Base-by-base conservation (phyloP, 2,888 invertebrate species). In the Dynastes grantii region DNA sequence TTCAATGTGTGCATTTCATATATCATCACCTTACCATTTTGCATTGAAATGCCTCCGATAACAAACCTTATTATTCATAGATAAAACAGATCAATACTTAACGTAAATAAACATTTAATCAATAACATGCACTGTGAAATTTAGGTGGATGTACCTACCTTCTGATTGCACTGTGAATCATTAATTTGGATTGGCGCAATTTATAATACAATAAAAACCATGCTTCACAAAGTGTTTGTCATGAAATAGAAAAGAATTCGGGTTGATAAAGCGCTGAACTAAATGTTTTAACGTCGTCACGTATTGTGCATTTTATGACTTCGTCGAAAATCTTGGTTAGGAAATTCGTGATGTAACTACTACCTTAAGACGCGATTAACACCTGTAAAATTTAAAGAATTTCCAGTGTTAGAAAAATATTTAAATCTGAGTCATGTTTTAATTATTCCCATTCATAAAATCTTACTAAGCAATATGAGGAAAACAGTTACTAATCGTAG, bases 381-480 rank as follows among this genome's bases (percentile, higher is more conserved):
- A 45, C 61, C 45, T 73, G n/a, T 11, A 58, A 6, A 58, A 11
- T 22, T 9, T 11, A 40, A 73, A 45, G 73, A 73, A 73, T 73
- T 73, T 73, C 45, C 22, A 58, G 16, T 16, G n/a, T 9, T 6
- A 45, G 45, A 16, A 27, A 61, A 13, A 45, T 16, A 27, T 55
- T 8, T 71, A 13, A 16, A n/a, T 51, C 29, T 75, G 16, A 45
- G 11, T 75, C 73, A 75, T n/a, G 22, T 45, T 45, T 16, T 45
- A 45, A 4, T 61, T 8, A 45, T 63, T 55, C 22, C 40, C 73
- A 75, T 75, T 75, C 55, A 55, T 55, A 16, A 61, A 49, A 27
- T 40, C 4, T 61, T 75, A 75, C 22, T 75, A 75, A 75, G 22
- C 29, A n/a, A 16, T 22, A n/a, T 75, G 73, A 45, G 40, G 73